Percentiles rank a stretch among this genome's conserved stretches.
Conservation (phyloP, 2,113 vertebrate genomes). For the Nothoprocta perdicaria region DNA sequence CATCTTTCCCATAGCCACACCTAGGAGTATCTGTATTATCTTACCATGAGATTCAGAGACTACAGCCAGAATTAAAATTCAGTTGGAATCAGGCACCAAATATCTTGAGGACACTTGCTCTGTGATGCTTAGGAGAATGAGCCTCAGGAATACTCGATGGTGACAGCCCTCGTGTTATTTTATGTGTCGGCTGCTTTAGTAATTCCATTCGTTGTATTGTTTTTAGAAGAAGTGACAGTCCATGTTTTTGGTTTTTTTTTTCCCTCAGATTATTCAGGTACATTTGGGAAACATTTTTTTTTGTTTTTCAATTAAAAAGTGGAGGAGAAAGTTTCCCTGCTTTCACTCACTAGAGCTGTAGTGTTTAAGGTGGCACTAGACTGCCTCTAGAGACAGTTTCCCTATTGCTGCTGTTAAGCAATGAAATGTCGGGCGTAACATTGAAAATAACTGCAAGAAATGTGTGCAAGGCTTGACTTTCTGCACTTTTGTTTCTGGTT, state of each 20-base stretch:
- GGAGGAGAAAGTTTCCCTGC: not conserved
- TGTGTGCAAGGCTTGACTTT: not conserved
- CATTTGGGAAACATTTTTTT: not conserved
- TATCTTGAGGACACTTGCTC: not conserved
- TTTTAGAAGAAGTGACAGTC: not conserved
- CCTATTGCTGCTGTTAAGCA: not conserved
- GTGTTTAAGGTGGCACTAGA: not conserved
- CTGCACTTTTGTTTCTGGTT: not conserved
- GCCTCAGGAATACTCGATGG: not conserved
- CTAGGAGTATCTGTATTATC: not conserved
- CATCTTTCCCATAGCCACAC: not conserved
- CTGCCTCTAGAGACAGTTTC: not conserved
- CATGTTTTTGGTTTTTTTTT: accelerated
- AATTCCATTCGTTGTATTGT: not conserved
- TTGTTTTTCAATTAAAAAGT: not conserved
- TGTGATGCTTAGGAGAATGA: not conserved
- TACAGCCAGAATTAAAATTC: not conserved
- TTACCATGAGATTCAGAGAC: not conserved
- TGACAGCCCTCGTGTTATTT: not conserved
- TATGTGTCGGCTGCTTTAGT: not conserved
- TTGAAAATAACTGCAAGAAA: not conserved
- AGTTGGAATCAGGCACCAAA: not conserved
- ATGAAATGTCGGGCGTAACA: not conserved
- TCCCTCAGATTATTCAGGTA: not conserved
- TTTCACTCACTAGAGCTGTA: not conserved